Conservation (phyloP, 92 coral and sea anemone genomes). For the Isaurus tuberculatus region DNA sequence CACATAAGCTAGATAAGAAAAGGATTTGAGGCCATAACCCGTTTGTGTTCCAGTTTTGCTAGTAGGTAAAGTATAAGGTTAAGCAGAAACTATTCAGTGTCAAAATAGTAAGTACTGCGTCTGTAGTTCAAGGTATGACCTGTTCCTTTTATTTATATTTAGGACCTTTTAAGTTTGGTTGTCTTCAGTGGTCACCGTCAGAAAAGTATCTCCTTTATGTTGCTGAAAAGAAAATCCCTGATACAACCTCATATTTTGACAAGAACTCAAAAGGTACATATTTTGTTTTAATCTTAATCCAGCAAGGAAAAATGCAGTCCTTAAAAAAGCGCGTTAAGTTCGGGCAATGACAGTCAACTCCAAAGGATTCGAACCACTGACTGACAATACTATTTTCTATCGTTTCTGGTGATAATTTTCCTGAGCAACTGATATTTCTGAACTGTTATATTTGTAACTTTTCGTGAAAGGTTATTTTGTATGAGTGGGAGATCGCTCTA, state of each 20-base stretch:
- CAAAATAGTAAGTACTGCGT: too few relatives aligned
- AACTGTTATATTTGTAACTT: too few relatives aligned
- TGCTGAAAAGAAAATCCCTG: conserved; percentile 90
- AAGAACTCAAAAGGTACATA: conserved; percentile 21
- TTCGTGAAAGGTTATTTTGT: too few relatives aligned
- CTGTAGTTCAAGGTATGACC: too few relatives aligned
- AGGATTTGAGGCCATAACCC: too few relatives aligned
- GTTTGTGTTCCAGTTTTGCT: too few relatives aligned
- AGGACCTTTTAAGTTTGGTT: conserved; percentile 71
- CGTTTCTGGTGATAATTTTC: too few relatives aligned
- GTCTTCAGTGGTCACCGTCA: conserved; percentile 90
- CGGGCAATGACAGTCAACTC: background rate
- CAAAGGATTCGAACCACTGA: background rate
- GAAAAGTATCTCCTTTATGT: conserved; percentile 82
- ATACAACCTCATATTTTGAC: conserved; percentile 84
- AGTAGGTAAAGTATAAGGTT: too few relatives aligned
- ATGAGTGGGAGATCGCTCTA: too few relatives aligned
- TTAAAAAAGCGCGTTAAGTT: background rate
- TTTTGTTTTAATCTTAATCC: background rate
- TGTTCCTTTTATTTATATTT: conserved; percentile 23
- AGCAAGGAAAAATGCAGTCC: background rate
- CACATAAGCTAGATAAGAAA: too few relatives aligned
- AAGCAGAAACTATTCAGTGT: too few relatives aligned
- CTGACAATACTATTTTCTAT: background rate
- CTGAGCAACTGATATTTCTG: too few relatives aligned